Conservation (phyloP, 2,113 vertebrate species). For the Ictalurus punctatus region DNA sequence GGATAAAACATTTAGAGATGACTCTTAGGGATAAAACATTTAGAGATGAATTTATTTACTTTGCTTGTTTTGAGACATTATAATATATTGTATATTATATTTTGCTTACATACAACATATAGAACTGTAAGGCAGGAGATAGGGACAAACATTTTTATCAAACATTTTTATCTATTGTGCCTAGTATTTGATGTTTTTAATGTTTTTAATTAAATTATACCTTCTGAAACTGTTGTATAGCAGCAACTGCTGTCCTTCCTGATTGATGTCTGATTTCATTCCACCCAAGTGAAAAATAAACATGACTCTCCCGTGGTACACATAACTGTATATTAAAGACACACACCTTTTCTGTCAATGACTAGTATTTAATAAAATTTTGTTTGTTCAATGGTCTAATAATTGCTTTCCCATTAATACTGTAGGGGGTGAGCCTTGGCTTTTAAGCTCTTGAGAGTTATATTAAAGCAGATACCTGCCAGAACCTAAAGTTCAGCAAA, state of each 20-base stretch:
- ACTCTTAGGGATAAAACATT: background rate
- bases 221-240: background rate
- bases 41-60: background rate
- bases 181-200: background rate
- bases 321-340: constrained; percentile 20
- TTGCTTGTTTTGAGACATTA: background rate
- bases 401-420: background rate
- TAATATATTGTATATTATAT: background rate
- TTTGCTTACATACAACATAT: background rate
- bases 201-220: background rate
- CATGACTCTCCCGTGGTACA: constrained; percentile 49
- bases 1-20: background rate
- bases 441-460: background rate
- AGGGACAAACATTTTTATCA: background rate
- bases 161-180: background rate
- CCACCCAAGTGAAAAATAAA: constrained; percentile 58
- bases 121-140: background rate
- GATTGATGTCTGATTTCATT: constrained; percentile 44
- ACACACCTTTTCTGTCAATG: background rate
- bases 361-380: background rate
- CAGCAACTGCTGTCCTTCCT: background rate
- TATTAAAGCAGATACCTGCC: constrained; percentile 9
- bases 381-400: background rate
- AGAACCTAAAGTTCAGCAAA: constrained; percentile 38
- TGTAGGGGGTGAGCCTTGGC: background rate